Evolutionary conservation across 2,888 invertebrate species (phyloP), one percentile per base, ranked within the genome.

Genomic region (Apoderus coryli): DNA sequence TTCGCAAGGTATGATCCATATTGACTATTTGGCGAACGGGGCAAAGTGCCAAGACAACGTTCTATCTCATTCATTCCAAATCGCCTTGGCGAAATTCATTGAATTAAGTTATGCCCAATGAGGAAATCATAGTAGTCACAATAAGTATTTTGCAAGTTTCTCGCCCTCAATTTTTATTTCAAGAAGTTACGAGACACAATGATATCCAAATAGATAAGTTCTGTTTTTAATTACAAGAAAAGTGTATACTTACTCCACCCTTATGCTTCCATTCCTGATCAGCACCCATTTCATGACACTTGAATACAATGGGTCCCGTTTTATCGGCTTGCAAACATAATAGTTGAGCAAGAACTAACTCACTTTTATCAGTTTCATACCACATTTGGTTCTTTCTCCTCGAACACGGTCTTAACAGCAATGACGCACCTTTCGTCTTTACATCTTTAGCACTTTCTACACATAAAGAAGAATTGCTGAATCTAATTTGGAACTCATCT

Each of bases 231-330:
- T n/a, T n/a, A 15, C 5, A 3, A 24, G 16, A 25, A 11, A 4
- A 23, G 11, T 6, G 19, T 30, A 3, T 31, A 50, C 51, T 57
- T 58, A 84, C 84, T 44, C 70, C 60, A 37, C 70, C 72, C 39
- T 76, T 76, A 50, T 84, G 79, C 30, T 74, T 76, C 95, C 95
- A 96, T 48, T 88, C 85, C 58, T 95, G 95, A 41, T 81, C 72
- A 1, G 84, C 85, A 7, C 84, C 79, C 63, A 86, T 77, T 54
- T 86, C 88, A 48, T 92, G 92, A 49, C 95, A 95, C 57, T 95
- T 93, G 43, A 80, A 75, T 6, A 95, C 62, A 32, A 72, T 64
- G 0, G 89, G 85, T 16, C 47, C 47, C 2, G 54, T 48, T 37
- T 69, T 65, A 0, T 66, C 64, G 1, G 80, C 76, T 58, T 95